These are phyloP conservation scores for Danionella cerebrum DNA, from an alignment of 2,113 vertebrate species.

Conservation along the genomic window DNA sequence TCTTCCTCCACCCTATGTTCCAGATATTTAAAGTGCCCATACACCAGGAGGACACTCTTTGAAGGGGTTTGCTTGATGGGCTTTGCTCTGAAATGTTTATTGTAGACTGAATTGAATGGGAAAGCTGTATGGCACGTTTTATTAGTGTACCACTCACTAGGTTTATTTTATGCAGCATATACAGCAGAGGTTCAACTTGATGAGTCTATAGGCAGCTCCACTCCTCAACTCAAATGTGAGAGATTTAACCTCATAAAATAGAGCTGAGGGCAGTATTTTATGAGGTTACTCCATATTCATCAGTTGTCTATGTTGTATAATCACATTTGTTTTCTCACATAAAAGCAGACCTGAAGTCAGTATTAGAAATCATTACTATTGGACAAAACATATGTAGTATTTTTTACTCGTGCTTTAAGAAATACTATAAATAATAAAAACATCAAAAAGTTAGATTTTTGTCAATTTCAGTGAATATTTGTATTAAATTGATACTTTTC, in stretches of 20 bases:
- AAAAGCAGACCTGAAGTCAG: too few species aligned
- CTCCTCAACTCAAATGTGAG: not conserved
- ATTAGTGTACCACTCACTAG: not conserved
- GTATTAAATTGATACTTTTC: too few species aligned
- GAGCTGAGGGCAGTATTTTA: too few species aligned
- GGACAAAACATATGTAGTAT: too few species aligned
- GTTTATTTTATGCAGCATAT: not conserved
- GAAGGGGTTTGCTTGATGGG: not conserved
- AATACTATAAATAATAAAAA: too few species aligned
- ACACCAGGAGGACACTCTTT: not conserved
- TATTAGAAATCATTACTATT: too few species aligned
- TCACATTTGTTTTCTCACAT: too few species aligned
- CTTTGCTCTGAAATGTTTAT: not conserved
- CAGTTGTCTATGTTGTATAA: too few species aligned
- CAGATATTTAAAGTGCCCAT: not conserved
- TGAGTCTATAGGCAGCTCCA: not conserved
- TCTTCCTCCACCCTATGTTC: not conserved
- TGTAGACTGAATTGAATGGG: not conserved
- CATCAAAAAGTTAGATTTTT: too few species aligned
- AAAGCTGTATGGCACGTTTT: not conserved
- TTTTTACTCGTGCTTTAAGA: too few species aligned
- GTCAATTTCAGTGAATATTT: too few species aligned
- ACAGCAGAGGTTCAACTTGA: not conserved
- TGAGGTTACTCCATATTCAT: too few species aligned
- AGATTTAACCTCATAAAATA: not conserved